Percentiles rank a stretch among this genome's conserved stretches.
phyloP scores from a whole-genome alignment of 37 sponge, comb jelly and placozoan species.

The Chondrosia reniformis region DNA sequence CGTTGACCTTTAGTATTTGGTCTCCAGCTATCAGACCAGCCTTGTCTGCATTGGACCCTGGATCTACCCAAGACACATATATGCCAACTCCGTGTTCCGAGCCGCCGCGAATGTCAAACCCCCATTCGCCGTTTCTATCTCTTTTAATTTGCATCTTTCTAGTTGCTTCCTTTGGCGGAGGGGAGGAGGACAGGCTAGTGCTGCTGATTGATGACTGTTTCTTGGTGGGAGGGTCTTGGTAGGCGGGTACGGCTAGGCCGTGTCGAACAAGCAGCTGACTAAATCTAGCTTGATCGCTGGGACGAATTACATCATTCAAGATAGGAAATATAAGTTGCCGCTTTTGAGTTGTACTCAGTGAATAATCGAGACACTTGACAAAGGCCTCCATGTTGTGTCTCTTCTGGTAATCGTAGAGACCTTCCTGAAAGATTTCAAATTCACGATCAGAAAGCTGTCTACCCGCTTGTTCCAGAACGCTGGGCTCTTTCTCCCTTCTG shows the following conservation, averaged over 20 bases:
- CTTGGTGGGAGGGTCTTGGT: neutral
- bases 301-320: conserved; percentile 54
- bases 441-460: conserved; percentile 56
- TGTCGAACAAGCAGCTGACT: conserved; percentile 57
- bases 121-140: conserved; percentile 59
- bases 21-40: conserved; percentile 70
- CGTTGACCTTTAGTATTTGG: conserved; percentile 70
- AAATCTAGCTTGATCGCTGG: conserved; percentile 63
- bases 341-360: conserved; percentile 68
- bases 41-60: conserved; percentile 60
- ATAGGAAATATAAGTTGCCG: conserved; percentile 71
- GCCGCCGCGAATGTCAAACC: conserved; percentile 79
- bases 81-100: conserved; percentile 75
- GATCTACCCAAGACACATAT: conserved; percentile 78
- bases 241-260: conserved; percentile 43
- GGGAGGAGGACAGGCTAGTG: neutral
- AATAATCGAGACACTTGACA: conserved; percentile 56
- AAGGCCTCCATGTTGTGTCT: conserved; percentile 47
- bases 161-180: conserved; percentile 6
- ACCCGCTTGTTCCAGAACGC: conserved; percentile 1
- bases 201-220: neutral
- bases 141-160: conserved; percentile 53
- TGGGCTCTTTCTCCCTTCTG: neutral
- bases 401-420: conserved; percentile 62
- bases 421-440: conserved; percentile 57